Conservation (phyloP, 2,797 vertebrate genomes). For the Nyctibius grandis region DNA sequence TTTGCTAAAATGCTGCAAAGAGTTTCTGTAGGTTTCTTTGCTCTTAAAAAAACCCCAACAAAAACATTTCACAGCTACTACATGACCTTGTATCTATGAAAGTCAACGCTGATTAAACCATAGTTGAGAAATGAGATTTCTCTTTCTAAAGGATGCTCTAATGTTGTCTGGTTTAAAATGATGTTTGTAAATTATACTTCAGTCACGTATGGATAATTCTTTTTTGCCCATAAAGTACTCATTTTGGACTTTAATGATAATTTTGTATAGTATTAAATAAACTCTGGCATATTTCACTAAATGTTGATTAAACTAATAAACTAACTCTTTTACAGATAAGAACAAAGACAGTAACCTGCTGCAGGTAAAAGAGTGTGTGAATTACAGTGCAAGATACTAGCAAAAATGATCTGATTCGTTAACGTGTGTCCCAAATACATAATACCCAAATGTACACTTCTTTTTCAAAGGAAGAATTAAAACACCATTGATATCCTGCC, state of each 20-base stretch:
- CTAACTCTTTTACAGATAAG: background rate
- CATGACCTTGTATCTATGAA: background rate
- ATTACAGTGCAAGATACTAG: background rate
- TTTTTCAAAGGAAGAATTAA: background rate
- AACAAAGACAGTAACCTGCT: background rate
- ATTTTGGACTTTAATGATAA: background rate
- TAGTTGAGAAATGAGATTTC: background rate
- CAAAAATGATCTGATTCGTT: background rate
- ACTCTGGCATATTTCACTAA: background rate
- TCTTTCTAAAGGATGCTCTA: background rate
- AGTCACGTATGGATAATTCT: background rate
- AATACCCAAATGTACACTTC: background rate
- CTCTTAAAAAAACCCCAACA: background rate
- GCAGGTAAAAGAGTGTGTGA: background rate
- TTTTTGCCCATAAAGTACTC: background rate
- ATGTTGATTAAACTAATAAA: background rate
- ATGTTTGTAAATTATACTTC: background rate
- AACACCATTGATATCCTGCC: background rate
- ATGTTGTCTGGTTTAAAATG: background rate
- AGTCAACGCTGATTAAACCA: background rate
- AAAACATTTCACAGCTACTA: background rate
- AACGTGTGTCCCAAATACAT: background rate
- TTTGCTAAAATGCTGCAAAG: background rate
- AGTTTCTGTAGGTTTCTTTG: background rate
- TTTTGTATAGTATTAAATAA: background rate